phyloP scores from a whole-genome alignment of 2,888 invertebrate genomes.

The Taenaris catops region DNA sequence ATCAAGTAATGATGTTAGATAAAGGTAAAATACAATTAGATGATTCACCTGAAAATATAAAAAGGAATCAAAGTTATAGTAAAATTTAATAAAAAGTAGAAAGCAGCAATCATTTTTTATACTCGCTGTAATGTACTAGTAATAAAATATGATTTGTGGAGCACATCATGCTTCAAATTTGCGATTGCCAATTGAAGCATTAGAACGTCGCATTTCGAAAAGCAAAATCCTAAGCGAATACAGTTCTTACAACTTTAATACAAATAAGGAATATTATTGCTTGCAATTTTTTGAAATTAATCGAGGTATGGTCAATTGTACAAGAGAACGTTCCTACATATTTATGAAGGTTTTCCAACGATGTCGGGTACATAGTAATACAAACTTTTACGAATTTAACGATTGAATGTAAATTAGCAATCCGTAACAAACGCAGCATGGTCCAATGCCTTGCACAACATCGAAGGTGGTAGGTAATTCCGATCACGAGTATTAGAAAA shows the following conservation, averaged over 20 bases:
- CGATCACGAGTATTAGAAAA: conserved; percentile 5
- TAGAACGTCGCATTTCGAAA: background rate
- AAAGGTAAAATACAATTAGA: no score
- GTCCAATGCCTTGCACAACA: conserved; percentile 14
- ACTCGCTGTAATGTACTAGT: no score
- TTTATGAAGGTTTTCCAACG: conserved; percentile 34
- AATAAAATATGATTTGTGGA: no score
- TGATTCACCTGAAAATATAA: no score
- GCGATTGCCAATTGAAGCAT: conserved; percentile 2
- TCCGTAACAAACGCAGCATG: conserved; percentile 25
- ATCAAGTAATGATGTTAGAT: no score
- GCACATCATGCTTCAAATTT: conserved; percentile 6
- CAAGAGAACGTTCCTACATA: conserved; percentile 32
- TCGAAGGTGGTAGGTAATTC: conserved; percentile 7
- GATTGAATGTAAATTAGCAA: conserved; percentile 42
- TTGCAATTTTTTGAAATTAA: conserved; percentile 1
- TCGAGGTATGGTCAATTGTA: conserved; percentile 9
- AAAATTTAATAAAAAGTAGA: no score
- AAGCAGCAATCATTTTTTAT: no score
- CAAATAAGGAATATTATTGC: conserved; percentile 2
- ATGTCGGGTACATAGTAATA: conserved; percentile 31
- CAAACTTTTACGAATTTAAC: conserved; percentile 32
- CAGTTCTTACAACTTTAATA: background rate
- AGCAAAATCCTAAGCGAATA: background rate
- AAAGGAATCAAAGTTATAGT: no score